A percentile compares a stretch with the other conserved stretches of the same genome.
Conservation (phyloP, 2,888 invertebrate genomes). For the Patella caerulea region DNA sequence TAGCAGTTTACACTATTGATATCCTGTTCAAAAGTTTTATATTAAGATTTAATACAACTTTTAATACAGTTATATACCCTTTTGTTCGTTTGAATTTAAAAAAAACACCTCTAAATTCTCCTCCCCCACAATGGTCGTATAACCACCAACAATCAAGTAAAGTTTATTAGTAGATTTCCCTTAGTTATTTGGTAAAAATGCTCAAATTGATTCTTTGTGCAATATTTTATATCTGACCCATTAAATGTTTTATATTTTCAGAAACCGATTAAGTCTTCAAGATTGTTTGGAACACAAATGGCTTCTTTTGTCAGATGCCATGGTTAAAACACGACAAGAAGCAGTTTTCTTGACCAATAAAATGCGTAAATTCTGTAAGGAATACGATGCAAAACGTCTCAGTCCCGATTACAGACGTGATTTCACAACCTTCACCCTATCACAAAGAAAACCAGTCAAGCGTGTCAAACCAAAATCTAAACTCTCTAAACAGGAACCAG, state of each 20-base stretch:
- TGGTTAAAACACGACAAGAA: slow-evolving; percentile 92
- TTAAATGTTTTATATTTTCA: slow-evolving; percentile 71
- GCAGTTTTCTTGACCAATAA: slow-evolving; percentile 81
- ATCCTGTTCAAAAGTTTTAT: too few relatives aligned
- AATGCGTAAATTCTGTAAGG: slow-evolving; percentile 80
- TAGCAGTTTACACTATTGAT: too few relatives aligned
- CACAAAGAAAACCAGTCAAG: background rate
- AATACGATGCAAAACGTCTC: slow-evolving; percentile 78
- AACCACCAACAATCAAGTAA: too few relatives aligned
- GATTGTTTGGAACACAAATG: slow-evolving; percentile 97
- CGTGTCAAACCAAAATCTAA: slow-evolving; percentile 5
- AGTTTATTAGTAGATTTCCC: background rate
- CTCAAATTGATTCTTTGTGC: background rate
- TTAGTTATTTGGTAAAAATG: background rate
- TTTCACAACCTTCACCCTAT: slow-evolving; percentile 6
- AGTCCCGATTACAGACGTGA: slow-evolving; percentile 19
- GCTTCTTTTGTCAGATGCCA: slow-evolving; percentile 91
- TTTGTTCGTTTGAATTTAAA: too few relatives aligned
- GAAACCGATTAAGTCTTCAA: slow-evolving; percentile 93
- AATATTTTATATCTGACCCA: background rate
- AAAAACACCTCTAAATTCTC: too few relatives aligned
- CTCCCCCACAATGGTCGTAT: too few relatives aligned
- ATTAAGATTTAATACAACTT: too few relatives aligned
- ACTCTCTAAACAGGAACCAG: slow-evolving; percentile 11
- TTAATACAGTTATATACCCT: too few relatives aligned